A percentile compares a stretch with the other conserved stretches of the same genome.
Evolutionary conservation across 2,113 vertebrate genomes (phyloP).

Genomic region (Corythornis madagascariensis): DNA sequence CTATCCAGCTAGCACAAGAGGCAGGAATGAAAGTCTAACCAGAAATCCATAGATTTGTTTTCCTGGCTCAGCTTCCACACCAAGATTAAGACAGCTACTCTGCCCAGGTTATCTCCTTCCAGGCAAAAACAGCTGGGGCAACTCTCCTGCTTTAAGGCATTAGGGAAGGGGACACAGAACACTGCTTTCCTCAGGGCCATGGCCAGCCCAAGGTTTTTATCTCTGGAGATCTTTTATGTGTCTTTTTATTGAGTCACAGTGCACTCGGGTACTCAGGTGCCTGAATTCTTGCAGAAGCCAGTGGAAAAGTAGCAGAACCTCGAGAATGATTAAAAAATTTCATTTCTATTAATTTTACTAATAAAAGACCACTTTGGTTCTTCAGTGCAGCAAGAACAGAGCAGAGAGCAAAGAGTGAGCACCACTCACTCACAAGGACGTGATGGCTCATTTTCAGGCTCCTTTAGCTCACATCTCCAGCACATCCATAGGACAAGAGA

Average conservation of each 20-base stretch:
- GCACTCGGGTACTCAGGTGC: background rate
- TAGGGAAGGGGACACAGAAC: background rate
- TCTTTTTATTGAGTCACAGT: background rate
- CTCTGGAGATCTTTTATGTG: background rate
- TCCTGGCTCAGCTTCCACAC: background rate
- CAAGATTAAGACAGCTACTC: background rate
- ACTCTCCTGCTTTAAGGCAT: background rate
- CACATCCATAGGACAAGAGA: fast-evolving
- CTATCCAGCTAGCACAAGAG: fast-evolving
- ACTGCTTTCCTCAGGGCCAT: background rate
- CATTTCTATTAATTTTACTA: background rate
- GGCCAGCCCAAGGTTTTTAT: background rate
- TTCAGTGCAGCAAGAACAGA: background rate
- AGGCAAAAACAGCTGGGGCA: background rate
- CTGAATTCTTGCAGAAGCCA: background rate
- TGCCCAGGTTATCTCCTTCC: background rate
- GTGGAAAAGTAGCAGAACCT: background rate
- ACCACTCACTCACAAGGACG: background rate
- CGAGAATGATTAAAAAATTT: background rate
- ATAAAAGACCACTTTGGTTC: background rate
- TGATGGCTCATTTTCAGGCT: background rate
- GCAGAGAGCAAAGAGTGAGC: background rate
- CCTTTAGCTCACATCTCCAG: background rate
- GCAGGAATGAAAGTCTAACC: background rate
- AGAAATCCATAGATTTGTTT: background rate